Evolutionary conservation across 2,113 vertebrate species (phyloP), one percentile per base, ranked within the genome.

Genomic region (Catagonus wagneri): DNA sequence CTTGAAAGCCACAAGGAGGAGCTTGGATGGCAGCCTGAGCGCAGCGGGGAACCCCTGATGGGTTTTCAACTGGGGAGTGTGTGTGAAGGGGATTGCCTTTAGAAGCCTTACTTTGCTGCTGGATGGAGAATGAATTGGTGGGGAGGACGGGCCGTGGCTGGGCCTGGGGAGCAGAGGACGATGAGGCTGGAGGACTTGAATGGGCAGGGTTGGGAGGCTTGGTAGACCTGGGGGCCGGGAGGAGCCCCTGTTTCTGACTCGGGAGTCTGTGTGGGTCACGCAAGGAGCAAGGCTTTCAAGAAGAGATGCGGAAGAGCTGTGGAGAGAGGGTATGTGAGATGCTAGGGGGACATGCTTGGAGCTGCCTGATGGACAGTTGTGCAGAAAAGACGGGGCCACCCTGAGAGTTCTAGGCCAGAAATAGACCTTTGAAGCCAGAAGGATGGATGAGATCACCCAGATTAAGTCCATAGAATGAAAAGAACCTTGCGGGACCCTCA

Each of bases 221-320:
- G 2, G 15, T 36, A 56, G 23, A 5, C 0, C 0, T 2, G 9
- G 27, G 17, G 68, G 15, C 7, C 2, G 1, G 22, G 2, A 36
- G n/a, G 79, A 8, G 36, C 20, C 56, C 50, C 68, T 8, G 7
- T 80, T 89, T 74, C 74, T 89, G 79, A 56, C 32, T 52, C 54
- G 14, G 36, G 93, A 69, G 61, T 60, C n/a, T 61, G 12, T 58
- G 54, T 78, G 84, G 61, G 75, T 16, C 16, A 17, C 3, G 58
- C 19, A 10, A 83, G 83, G 58, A 58, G 61, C 36, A 39, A 20
- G 54, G 60, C 34, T 66, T 76, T 71, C 7, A 7, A 56, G 60
- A 54, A 61, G 60, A 54, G 66, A 44, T 8, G 27, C 36, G 44
- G 61, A 52, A 36, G 71, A 29, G 74, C 58, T 17, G 78, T 71